Evolutionary conservation across 35 echinoderm and acorn worm species (phyloP).

Genomic region (Chiridota heheva): DNA sequence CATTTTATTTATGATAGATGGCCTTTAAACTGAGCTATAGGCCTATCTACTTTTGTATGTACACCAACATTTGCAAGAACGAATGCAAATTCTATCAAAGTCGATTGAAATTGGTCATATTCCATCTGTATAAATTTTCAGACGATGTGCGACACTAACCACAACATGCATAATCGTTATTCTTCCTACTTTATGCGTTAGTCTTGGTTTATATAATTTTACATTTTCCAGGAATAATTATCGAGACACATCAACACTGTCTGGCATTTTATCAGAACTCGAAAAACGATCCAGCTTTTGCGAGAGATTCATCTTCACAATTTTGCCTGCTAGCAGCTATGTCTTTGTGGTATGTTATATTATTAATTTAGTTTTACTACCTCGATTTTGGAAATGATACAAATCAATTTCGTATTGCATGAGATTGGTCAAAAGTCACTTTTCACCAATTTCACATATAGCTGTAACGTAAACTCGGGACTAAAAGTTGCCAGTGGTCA

Average conservation of each 20-base stretch:
- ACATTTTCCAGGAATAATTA: conserved; percentile 32
- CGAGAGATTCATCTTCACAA: conserved; percentile 42
- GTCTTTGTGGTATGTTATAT: conserved; percentile 87
- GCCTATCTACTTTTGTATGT: too few species aligned
- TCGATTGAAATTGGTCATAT: background rate
- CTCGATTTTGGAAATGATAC: too few species aligned
- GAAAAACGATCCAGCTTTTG: conserved; percentile 55
- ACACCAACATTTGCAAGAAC: background rate
- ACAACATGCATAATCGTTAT: background rate
- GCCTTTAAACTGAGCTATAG: too few species aligned
- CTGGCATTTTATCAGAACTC: conserved; percentile 53
- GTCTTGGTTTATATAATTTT: background rate
- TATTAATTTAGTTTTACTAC: background rate
- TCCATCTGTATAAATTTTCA: background rate
- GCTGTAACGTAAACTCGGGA: background rate
- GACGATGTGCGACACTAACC: background rate
- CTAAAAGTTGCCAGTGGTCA: background rate
- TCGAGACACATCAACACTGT: conserved; percentile 70
- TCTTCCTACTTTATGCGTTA: background rate
- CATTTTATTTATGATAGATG: too few species aligned
- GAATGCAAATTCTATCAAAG: background rate
- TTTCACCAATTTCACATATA: background rate
- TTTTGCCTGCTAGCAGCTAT: conserved; percentile 62
- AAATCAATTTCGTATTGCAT: background rate
- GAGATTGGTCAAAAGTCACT: background rate